Evolutionary conservation across 2,888 invertebrate species (phyloP), one percentile per base, ranked within the genome.

Genomic region (Eristalinus sepulchralis): DNA sequence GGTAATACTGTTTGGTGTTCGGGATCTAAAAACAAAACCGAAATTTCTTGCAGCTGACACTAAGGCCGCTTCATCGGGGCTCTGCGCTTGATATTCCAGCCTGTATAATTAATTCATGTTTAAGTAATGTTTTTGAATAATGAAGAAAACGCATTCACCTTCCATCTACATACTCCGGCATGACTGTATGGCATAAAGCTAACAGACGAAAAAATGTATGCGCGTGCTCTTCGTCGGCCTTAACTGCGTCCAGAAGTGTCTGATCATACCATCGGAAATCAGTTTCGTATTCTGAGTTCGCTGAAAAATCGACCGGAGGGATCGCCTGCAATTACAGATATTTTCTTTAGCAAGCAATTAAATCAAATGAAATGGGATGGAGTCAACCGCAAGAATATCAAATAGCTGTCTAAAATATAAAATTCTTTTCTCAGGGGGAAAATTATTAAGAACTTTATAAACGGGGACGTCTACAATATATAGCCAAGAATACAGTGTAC

Each of bases 41-140:
- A 99, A 99, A 93, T 99, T 99, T 90, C 99, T 95, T 3, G 99
- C 99, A 0, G 99, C 99, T 11, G 98, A 97, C 22, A 99, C 99
- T 39, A 99, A 94, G 1, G 99, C 99, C 62, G 97, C 96, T 93
- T 99, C 99, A 93, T 99, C 99, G 0, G 99, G 99, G 83, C 98
- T 99, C 93, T 99, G 99, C 22, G 99, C 99, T 94, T 95, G 95
- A 83, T 93, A 93, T 82, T 93, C 93, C 66, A 93, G 83, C 17
- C 90, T 90, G 75, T 57, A 63, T 36, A 11, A 8, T 17, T 24
- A 0, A n/a, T 17, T 17, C 22, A 11, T 17, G 13, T 13, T 24
- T 13, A 24, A 57, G 10, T 57, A 4, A 24, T 17, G 8, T 47
- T n/a, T 0, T 17, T 11, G 22, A 2, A 57, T 27, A 13, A 36